A percentile compares a stretch with the other conserved stretches of the same genome.
These are phyloP conservation scores for Centroberyx gerrardi DNA, from an alignment of 2,797 vertebrate species.

Conservation along the genomic window DNA sequence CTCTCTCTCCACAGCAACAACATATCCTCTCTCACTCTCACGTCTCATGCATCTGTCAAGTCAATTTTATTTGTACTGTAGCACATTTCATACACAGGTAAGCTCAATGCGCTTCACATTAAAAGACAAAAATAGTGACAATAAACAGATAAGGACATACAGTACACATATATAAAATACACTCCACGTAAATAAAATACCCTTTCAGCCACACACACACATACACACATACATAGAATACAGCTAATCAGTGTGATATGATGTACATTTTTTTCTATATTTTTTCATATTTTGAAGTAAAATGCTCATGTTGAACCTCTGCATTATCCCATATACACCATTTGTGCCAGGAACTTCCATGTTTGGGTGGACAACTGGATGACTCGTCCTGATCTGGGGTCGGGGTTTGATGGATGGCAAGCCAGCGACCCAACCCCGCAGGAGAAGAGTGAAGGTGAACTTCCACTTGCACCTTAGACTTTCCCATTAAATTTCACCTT, in stretches of 20 bases:
- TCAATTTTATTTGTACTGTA: too few relatives aligned
- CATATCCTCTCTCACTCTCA: neutral
- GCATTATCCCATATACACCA: neutral
- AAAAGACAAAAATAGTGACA: too few relatives aligned
- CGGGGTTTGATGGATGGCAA: constrained; percentile 89
- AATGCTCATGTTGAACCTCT: neutral
- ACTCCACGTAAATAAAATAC: too few relatives aligned
- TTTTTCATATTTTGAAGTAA: neutral
- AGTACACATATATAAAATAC: too few relatives aligned
- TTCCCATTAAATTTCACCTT: too few relatives aligned
- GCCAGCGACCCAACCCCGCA: constrained; percentile 91
- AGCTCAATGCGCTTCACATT: too few relatives aligned
- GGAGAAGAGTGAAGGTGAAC: constrained; percentile 91
- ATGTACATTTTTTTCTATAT: too few relatives aligned
- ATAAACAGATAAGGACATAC: too few relatives aligned
- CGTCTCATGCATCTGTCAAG: neutral
- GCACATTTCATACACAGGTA: too few relatives aligned
- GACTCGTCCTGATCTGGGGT: constrained; percentile 87
- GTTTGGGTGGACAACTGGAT: constrained; percentile 95
- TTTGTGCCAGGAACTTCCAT: constrained; percentile 90
- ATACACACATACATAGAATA: too few relatives aligned
- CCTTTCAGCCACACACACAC: too few relatives aligned
- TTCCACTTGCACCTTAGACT: neutral
- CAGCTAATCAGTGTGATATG: neutral
- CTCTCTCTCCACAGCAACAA: neutral